These are phyloP conservation scores for Caenorhabditis sulstoni DNA, from an alignment of 2,888 invertebrate genomes.

Conservation along the genomic window DNA sequence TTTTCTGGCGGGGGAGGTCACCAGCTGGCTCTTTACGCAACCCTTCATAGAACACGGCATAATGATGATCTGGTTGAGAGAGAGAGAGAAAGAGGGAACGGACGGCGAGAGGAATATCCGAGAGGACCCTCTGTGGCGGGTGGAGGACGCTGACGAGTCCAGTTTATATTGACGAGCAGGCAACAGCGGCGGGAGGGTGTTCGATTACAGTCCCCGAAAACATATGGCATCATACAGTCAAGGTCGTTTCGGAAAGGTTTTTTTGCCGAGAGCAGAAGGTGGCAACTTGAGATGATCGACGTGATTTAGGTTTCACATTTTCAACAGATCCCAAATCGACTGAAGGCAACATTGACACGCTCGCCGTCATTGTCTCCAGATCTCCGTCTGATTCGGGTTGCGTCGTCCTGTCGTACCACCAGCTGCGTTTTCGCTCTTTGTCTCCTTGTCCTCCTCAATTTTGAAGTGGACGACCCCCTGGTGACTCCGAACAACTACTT, in stretches of 20 bases:
- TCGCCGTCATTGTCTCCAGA: too few relatives aligned
- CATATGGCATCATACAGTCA: background rate
- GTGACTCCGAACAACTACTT: conserved; percentile 21
- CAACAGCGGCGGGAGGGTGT: conserved; percentile 15
- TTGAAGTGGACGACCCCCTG: conserved; percentile 22
- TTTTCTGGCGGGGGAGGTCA: conserved; percentile 17
- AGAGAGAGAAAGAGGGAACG: too few relatives aligned
- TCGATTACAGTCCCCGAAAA: conserved; percentile 4
- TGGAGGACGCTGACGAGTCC: too few relatives aligned
- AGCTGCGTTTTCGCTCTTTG: conserved; percentile 12
- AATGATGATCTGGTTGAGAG: background rate
- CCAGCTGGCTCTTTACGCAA: conserved; percentile 33
- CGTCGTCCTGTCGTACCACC: conserved; percentile 7
- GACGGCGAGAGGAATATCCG: too few relatives aligned
- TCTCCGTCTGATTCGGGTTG: too few relatives aligned
- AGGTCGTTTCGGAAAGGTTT: conserved; percentile 1
- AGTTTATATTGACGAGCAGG: background rate
- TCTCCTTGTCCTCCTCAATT: conserved; percentile 13
- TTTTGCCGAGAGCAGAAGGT: background rate
- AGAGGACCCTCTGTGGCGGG: too few relatives aligned
- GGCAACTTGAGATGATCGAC: background rate
- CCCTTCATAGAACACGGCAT: conserved; percentile 4
- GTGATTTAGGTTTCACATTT: background rate
- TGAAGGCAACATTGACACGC: too few relatives aligned
- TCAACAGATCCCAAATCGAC: too few relatives aligned